Evolutionary conservation across 2,113 vertebrate genomes (phyloP).

Genomic region (Chloebia gouldiae): DNA sequence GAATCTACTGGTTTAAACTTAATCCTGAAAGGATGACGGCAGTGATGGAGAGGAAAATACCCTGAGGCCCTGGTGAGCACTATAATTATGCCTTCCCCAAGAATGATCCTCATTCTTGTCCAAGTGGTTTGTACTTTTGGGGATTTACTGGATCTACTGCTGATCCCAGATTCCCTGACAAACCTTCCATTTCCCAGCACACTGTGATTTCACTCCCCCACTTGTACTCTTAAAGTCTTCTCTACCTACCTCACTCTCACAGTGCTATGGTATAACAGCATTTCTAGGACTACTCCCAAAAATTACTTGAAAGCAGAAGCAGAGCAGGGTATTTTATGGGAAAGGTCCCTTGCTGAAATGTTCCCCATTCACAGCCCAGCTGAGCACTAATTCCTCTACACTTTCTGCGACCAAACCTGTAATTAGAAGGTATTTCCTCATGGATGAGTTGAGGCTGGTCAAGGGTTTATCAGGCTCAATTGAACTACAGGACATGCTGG

Average conservation of each 20-base stretch:
- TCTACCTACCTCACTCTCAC: background rate
- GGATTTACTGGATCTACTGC: constrained; percentile 41
- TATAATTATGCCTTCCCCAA: background rate
- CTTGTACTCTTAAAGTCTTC: background rate
- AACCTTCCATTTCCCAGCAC: background rate
- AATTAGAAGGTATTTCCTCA: background rate
- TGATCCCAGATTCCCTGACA: constrained; percentile 20
- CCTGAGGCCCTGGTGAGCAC: background rate
- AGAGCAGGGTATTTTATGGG: background rate
- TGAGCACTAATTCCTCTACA: background rate
- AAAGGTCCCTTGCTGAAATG: background rate
- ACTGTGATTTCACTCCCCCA: background rate
- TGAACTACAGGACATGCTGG: background rate
- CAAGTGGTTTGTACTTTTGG: background rate
- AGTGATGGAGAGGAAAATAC: constrained; percentile 18
- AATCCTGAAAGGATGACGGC: constrained; percentile 26
- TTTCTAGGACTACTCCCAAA: background rate
- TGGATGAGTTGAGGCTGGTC: background rate
- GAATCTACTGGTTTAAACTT: constrained; percentile 17
- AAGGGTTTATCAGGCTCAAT: background rate
- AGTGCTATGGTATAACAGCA: background rate
- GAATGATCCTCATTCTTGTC: background rate
- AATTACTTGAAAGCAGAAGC: background rate
- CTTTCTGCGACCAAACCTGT: background rate
- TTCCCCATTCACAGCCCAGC: background rate